phyloP scores from a whole-genome alignment of 1,140 invertebrate genomes.

The Drosophila orena region DNA sequence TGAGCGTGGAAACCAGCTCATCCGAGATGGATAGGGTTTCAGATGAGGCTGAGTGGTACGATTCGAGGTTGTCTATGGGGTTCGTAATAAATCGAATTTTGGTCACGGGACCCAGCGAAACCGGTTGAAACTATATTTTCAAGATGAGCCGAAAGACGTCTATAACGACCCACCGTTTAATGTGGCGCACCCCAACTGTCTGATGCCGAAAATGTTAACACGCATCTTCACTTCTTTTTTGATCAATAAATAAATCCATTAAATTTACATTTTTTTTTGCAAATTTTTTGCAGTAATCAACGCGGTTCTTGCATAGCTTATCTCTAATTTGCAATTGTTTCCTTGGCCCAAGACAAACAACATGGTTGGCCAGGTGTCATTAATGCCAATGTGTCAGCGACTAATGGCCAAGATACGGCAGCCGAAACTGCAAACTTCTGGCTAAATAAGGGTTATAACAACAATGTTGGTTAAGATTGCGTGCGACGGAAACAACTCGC shows the following conservation, averaged over 20 bases:
- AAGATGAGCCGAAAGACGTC: slow-evolving; percentile 23
- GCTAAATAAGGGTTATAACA: slow-evolving; percentile 12
- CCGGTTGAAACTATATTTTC: slow-evolving; percentile 27
- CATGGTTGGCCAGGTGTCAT: neutral
- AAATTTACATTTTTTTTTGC: too few relatives aligned
- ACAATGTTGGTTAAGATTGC: slow-evolving; percentile 9
- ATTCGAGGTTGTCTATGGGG: slow-evolving; percentile 24
- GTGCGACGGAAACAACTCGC: slow-evolving; percentile 17
- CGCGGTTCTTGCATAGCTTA: neutral
- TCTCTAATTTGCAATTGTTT: neutral
- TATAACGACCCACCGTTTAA: slow-evolving; percentile 6
- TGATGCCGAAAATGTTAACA: slow-evolving; percentile 6
- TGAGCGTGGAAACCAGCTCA: slow-evolving; percentile 37
- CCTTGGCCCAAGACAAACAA: neutral
- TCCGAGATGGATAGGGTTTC: slow-evolving; percentile 20
- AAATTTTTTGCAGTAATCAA: neutral
- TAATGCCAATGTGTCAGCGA: slow-evolving; percentile 1
- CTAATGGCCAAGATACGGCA: slow-evolving; percentile 30
- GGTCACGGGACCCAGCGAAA: slow-evolving; percentile 26
- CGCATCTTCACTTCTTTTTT: slow-evolving; percentile 3
- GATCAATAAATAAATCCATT: too few relatives aligned
- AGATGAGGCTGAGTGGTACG: slow-evolving; percentile 21
- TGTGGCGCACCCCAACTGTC: slow-evolving; percentile 18
- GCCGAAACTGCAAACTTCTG: slow-evolving; percentile 12
- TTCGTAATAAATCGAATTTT: slow-evolving; percentile 25